These are phyloP conservation scores for Anthophora plumipes DNA, from an alignment of 2,888 invertebrate genomes.

Conservation along the genomic window DNA sequence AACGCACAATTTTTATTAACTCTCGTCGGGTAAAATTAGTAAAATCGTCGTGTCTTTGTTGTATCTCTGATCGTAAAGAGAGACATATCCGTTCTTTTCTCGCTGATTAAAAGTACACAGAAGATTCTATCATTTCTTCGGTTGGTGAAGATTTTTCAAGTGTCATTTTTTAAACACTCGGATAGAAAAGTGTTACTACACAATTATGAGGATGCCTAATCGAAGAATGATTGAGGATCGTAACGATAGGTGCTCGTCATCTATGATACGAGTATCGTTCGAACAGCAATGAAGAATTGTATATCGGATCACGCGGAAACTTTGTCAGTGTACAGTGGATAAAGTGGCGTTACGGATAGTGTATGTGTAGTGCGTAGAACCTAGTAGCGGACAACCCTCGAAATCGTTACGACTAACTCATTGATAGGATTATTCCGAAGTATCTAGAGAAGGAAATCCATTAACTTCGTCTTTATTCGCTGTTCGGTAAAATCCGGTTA, in stretches of 20 bases:
- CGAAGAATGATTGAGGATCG: not conserved
- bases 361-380: slow-evolving; percentile 67
- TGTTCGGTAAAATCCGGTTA: slow-evolving; percentile 22
- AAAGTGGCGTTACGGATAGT: slow-evolving; percentile 52
- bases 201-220: slow-evolving; percentile 18
- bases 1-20: slow-evolving; percentile 1
- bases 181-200: not conserved
- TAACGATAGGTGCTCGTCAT: not conserved
- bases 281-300: slow-evolving; percentile 20
- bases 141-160: not conserved
- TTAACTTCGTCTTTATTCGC: slow-evolving; percentile 21
- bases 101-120: not conserved
- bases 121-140: not conserved
- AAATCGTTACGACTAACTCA: slow-evolving; percentile 52
- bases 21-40: slow-evolving; percentile 8
- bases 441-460: slow-evolving; percentile 11
- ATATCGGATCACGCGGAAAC: slow-evolving; percentile 42
- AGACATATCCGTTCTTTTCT: not conserved
- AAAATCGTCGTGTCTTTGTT: not conserved
- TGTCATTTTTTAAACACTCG: not conserved
- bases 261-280: not conserved
- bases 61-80: no score
- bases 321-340: slow-evolving; percentile 52
- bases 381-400: slow-evolving; percentile 46
- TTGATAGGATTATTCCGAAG: not conserved